Evolutionary conservation across 2,113 vertebrate species (phyloP).

Genomic region (Scopus umbretta): DNA sequence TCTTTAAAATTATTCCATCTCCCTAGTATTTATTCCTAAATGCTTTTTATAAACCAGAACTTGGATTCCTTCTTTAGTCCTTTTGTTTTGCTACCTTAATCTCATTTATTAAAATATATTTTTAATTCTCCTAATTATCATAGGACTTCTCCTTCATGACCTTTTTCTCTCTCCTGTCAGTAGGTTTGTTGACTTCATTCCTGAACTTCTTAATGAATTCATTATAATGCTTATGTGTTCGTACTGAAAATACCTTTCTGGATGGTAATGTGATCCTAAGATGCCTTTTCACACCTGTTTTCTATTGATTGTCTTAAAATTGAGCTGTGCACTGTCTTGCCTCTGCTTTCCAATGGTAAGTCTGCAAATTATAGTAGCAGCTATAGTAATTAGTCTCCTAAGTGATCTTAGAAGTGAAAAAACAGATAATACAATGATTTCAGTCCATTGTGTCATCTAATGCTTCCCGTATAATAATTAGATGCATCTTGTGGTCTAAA

Average conservation of each 20-base stretch:
- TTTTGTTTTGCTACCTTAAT: background rate
- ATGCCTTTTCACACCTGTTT: background rate
- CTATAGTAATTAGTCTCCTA: background rate
- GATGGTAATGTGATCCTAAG: background rate
- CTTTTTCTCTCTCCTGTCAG: background rate
- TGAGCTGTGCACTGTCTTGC: background rate
- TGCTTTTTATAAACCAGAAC: background rate
- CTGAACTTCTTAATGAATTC: background rate
- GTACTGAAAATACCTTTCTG: background rate
- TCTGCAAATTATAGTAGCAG: background rate
- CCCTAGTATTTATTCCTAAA: background rate
- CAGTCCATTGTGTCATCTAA: background rate
- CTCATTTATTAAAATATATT: background rate
- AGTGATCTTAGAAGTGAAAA: background rate
- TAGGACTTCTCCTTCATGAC: background rate
- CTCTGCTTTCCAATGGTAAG: background rate
- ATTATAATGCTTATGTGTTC: background rate
- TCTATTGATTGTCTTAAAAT: constrained; percentile 11
- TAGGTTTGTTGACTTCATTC: background rate
- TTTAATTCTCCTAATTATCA: background rate
- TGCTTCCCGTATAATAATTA: background rate
- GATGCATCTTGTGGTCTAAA: background rate
- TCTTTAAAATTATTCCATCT: background rate
- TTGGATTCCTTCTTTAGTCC: background rate
- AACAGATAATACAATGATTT: background rate